These are phyloP conservation scores for Siderastrea siderea DNA, from an alignment of 92 coral and sea anemone species.

Conservation along the genomic window DNA sequence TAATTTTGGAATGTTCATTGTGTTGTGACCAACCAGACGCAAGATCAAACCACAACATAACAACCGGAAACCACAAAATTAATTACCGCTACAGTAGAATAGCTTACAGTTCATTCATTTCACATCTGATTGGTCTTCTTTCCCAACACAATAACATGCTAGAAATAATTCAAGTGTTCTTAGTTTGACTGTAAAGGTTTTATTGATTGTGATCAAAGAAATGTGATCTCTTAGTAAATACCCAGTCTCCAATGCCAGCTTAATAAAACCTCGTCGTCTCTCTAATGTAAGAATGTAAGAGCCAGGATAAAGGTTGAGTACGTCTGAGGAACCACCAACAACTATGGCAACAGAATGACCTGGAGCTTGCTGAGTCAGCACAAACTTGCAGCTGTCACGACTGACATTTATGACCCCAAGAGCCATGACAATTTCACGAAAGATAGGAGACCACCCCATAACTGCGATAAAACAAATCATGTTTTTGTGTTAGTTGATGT, in stretches of 20 bases:
- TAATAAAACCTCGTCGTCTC: conserved; percentile 65
- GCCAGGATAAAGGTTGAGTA: conserved; percentile 52
- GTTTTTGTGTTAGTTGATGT: too few relatives aligned
- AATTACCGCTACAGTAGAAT: too few relatives aligned
- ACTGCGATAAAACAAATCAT: conserved; percentile 7
- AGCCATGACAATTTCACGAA: conserved; percentile 73
- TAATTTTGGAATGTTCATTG: too few relatives aligned
- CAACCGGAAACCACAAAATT: too few relatives aligned
- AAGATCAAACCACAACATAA: too few relatives aligned
- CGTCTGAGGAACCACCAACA: conserved; percentile 68
- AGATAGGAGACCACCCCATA: conserved; percentile 62
- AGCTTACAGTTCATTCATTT: too few relatives aligned
- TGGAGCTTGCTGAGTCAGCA: conserved; percentile 71
- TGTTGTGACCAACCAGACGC: too few relatives aligned
- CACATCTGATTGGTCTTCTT: too few relatives aligned
- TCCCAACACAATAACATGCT: too few relatives aligned
- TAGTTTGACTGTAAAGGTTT: too few relatives aligned
- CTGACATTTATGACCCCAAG: conserved; percentile 74
- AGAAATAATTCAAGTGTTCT: too few relatives aligned
- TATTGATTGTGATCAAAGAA: too few relatives aligned
- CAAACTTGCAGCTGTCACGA: conserved; percentile 66
- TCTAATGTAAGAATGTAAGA: conserved; percentile 25
- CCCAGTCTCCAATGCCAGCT: conserved; percentile 80
- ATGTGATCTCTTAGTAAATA: neutral
- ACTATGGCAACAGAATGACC: conserved; percentile 75